A percentile compares a stretch with the other conserved stretches of the same genome.
Conservation (phyloP, 2,888 invertebrate genomes). For the Poecilobothrus nobilitatus region DNA sequence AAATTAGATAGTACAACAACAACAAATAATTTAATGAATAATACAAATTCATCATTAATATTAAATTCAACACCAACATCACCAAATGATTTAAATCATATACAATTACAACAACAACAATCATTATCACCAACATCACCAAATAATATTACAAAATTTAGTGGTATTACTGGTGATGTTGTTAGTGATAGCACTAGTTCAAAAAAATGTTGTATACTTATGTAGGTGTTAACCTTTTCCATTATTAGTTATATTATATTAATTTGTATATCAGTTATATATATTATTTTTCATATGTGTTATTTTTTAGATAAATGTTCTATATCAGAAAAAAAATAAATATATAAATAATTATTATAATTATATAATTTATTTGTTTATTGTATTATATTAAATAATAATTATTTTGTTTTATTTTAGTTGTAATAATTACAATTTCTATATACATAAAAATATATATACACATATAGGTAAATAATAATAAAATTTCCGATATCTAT, state of each 20-base stretch:
- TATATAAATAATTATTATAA: not conserved
- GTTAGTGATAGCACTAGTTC: slow-evolving; percentile 61
- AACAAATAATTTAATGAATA: slow-evolving; percentile 18
- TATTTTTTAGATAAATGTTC: slow-evolving; percentile 22
- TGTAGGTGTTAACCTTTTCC: slow-evolving; percentile 46
- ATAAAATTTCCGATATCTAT: too few relatives aligned
- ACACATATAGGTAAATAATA: too few relatives aligned
- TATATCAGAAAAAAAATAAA: slow-evolving; percentile 2
- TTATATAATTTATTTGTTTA: not conserved
- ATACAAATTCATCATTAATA: slow-evolving; percentile 13
- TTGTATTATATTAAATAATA: too few relatives aligned
- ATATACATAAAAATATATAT: too few relatives aligned
- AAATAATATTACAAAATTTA: slow-evolving; percentile 48
- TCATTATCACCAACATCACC: slow-evolving; percentile 31
- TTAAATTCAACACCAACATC: slow-evolving; percentile 22
- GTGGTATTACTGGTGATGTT: slow-evolving; percentile 69
- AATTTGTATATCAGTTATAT: slow-evolving; percentile 22
- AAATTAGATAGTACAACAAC: slow-evolving; percentile 34
- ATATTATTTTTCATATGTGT: slow-evolving; percentile 23
- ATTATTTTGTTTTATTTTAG: too few relatives aligned
- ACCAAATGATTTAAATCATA: not conserved
- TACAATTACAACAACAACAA: slow-evolving; percentile 29
- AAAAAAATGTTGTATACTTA: slow-evolving; percentile 64
- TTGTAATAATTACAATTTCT: too few relatives aligned
- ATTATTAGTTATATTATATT: slow-evolving; percentile 23